These are phyloP conservation scores for Scartelaos histophorus DNA, from an alignment of 2,113 vertebrate species.

Conservation along the genomic window DNA sequence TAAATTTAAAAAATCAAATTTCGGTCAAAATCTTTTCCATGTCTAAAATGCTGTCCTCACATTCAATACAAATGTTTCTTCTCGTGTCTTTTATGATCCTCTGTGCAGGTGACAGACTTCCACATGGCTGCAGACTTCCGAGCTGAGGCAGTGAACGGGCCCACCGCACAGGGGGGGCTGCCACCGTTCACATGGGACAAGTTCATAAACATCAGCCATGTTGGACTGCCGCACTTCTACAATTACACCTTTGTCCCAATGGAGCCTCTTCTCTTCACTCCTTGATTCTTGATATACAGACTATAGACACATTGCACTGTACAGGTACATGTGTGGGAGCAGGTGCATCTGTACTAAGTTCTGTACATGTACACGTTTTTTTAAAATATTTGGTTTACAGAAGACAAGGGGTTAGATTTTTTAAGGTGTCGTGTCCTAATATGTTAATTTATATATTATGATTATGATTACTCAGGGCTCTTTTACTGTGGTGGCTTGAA, in stretches of 20 bases:
- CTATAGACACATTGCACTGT: no score
- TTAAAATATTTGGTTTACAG: not conserved
- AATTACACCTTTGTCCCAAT: slow-evolving; percentile 85
- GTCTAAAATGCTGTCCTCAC: not conserved
- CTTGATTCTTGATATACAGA: slow-evolving; percentile 40
- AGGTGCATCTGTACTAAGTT: not conserved
- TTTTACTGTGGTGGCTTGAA: slow-evolving; percentile 8
- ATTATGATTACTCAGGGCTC: slow-evolving; percentile 31
- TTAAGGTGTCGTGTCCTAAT: not conserved
- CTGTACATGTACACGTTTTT: not conserved
- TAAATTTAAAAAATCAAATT: not conserved
- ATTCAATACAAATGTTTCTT: no score
- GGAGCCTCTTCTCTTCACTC: slow-evolving; percentile 80
- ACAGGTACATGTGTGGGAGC: no score
- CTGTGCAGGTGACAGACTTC: slow-evolving; percentile 84
- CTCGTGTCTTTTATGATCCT: not conserved
- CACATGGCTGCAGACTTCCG: slow-evolving; percentile 76
- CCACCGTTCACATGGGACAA: slow-evolving; percentile 82
- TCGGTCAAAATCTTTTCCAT: not conserved
- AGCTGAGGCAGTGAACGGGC: slow-evolving; percentile 84
- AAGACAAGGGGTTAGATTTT: not conserved
- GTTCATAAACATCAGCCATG: slow-evolving; percentile 82
- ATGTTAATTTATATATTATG: not conserved
- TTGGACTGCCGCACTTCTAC: slow-evolving; percentile 82
- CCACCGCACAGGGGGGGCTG: slow-evolving; percentile 83